Evolutionary conservation across 2,888 invertebrate genomes (phyloP), one percentile per base, ranked within the genome.

Genomic region (Chymomyza caudatula): DNA sequence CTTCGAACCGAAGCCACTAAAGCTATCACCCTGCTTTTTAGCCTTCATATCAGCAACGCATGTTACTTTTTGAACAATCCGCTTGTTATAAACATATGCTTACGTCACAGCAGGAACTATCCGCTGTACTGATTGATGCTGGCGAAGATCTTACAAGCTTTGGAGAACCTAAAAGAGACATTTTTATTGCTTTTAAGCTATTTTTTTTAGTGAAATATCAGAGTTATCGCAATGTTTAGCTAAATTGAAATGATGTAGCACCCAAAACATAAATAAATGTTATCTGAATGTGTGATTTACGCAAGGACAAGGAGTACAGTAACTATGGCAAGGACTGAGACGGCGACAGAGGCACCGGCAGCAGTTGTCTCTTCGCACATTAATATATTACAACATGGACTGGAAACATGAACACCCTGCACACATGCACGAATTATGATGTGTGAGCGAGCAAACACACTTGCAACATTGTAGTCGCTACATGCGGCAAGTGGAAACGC

Each of bases 381-480:
- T 79, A 81, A 84, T 84, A 79, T 79, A 84, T 79, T 81, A 84
- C 85, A 84, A 79, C 78, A 79, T 84, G 85, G 84, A 78, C 82
- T 79, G 85, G 82, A 73, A 78, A 84, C 78, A 84, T 60, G 78
- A 76, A 76, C 76, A 81, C 69, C 53, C 56, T 49, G 64, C 65
- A 78, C 63, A 64, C 68, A 68, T 77, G 73, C 49, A 63, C 63
- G 77, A 79, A 79, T 79, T 79, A 79, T 79, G 78, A 79, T 84
- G 85, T 79, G 78, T 84, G 78, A 79, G 78, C 78, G 73, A 20
- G 4, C 64, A 57, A 44, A 47, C 59, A 37, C 13, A 5, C 49
- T 44, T 58, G 3, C 51, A 20, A 6, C 5, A 17, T 11, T 20
- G 19, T 17, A 3, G 51, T 20, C 22, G 20, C 2, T 11, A 37